Base-by-base conservation (phyloP, 2,113 vertebrate species). In the Eclectus roratus region DNA sequence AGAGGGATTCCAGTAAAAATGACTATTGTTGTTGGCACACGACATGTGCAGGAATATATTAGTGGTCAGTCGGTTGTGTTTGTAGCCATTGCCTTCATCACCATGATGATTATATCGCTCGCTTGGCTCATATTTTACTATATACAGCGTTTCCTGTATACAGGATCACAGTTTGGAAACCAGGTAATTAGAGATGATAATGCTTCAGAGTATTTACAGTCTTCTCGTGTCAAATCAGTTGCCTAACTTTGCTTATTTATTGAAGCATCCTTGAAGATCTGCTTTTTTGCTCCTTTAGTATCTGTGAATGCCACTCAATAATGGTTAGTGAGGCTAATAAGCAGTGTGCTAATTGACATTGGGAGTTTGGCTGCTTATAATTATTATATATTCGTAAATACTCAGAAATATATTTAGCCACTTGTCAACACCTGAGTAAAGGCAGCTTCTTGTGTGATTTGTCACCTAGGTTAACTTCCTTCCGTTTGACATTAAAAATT, bases 51-150 rank as follows among this genome's bases (percentile, higher is more conserved):
- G 41, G 98, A 98, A 56, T 98, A 98, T 53, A 97, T 98, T 46
- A 98, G 95, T 18, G 97, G 98, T 28, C 98, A 98, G 73, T 98
- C 98, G 2, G 98, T 98, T 85, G 98, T 98, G 80, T 98, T 98
- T 88, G 98, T 98, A 65, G 98, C 98, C 85, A 98, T 98, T 2
- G 98, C 98, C 43, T 98, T 98, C 88, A 98, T 98, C 96, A 98
- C 98, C 64, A 98, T 98, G 98, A 98, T 98, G 98, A 98, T 98
- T 50, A 98, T 98, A 79, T 98, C 98, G 0, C 95, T 98, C 6
- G 98, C 98, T 28, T 98, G 98, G 98, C 97, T 98, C 20, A 98
- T 98, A 91, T 98, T 98, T 96, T 98, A 98, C 96, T 98, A 98
- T 27, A 98, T 98, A 85, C 98, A 98, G n/a, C 98, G 98, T 74